Evolutionary conservation across 2,797 vertebrate species (phyloP), one percentile per base, ranked within the genome.

Genomic region (Halcyon badia): DNA sequence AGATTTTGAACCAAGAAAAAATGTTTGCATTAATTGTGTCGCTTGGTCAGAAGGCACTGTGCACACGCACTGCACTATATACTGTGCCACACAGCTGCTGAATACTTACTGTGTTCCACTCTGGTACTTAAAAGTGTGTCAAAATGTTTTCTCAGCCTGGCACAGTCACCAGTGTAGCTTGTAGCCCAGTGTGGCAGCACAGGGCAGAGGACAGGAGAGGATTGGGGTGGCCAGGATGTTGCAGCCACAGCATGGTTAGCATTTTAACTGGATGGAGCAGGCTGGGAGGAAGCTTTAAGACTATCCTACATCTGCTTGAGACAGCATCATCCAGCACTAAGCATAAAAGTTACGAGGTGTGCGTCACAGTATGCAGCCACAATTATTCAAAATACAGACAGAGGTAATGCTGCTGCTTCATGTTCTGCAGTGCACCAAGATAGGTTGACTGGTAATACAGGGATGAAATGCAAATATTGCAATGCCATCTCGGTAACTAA

Each of bases 201-300:
- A 20, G 61, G 41, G 64, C 72, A 33, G 37, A 39, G 46, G 57
- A 51, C 25, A 41, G 75, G 19, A 68, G 31, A 35, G 35, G 49
- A 86, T 24, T 0, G 0, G 41, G 5, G 11, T 68, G 61, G 30
- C 58, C 3, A 3, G 66, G 83, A 62, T 88, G 33, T 52, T 75
- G 75, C 42, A 73, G 11, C 31, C 76, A 39, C 49, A 61, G 87
- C 68, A 51, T 2, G 7, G 56, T 51, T 52, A 71, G 52, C n/a
- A 11, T 72, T 85, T 65, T 56, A 71, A 71, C 48, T 46, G n/a
- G 31, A 42, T 80, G 68, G 56, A 69, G 58, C 33, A 20, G 56
- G 56, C 37, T 65, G 64, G 64, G 48, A 91, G 83, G 56, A 66
- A 83, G 85, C 83, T 85, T 30, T 56, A n/a, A 80, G 68, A 16